Percentiles rank a stretch among this genome's conserved stretches.
These are phyloP conservation scores for Nebria ingens DNA, from an alignment of 1,140 invertebrate species.

Conservation along the genomic window DNA sequence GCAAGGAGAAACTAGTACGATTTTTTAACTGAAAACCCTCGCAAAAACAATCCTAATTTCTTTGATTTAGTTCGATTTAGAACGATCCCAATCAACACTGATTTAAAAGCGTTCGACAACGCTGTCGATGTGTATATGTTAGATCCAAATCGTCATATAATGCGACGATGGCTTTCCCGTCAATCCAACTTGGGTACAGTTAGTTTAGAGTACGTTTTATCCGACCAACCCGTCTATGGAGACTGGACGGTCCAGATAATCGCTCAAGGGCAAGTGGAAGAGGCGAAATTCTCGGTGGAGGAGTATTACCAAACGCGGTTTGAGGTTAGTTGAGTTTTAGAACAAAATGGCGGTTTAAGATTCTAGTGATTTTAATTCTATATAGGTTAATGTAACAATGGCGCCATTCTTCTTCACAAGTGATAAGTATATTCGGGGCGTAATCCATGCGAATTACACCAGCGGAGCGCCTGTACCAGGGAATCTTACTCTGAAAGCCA, in stretches of 20 bases:
- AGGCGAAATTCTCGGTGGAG: conserved; percentile 77
- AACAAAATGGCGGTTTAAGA: no score
- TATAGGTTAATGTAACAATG: conserved; percentile 89
- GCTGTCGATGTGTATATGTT: conserved; percentile 84
- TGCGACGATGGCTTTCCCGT: conserved; percentile 82
- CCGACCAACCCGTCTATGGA: conserved; percentile 85
- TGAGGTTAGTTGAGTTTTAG: no score
- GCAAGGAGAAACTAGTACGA: conserved; percentile 73
- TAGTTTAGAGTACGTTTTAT: conserved; percentile 78
- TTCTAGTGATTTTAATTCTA: no score
- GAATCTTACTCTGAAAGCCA: conserved; percentile 76
- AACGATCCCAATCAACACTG: conserved; percentile 80
- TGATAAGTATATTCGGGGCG: conserved; percentile 69
- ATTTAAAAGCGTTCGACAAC: conserved; percentile 76
- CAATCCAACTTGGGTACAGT: conserved; percentile 84
- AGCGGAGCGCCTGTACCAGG: conserved; percentile 73
- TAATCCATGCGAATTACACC: conserved; percentile 88
- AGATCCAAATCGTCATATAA: conserved; percentile 74
- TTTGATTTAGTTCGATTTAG: conserved; percentile 66
- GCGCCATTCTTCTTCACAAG: conserved; percentile 85
- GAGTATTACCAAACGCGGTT: conserved; percentile 90
- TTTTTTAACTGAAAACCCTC: conserved; percentile 14
- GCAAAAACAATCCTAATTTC: conserved; percentile 6
- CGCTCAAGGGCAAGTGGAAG: conserved; percentile 79
- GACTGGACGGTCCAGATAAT: conserved; percentile 84